These are phyloP conservation scores for Prunella fulvescens DNA, from an alignment of 2,113 vertebrate genomes.

Conservation along the genomic window DNA sequence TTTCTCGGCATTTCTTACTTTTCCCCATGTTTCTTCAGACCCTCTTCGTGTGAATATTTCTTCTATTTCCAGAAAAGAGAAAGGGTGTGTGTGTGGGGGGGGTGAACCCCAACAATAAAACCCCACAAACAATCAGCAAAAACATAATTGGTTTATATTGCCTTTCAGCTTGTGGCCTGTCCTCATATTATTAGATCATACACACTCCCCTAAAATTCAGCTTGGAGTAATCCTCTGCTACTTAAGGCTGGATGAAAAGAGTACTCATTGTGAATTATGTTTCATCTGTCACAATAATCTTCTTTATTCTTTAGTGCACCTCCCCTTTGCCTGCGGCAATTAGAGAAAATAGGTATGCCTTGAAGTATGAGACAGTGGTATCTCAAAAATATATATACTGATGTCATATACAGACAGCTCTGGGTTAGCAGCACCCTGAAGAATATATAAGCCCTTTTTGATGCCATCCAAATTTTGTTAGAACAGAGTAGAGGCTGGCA, in stretches of 20 bases:
- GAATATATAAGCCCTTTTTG: conserved; percentile 44
- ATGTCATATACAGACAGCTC: conserved; percentile 43
- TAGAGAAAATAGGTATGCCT: conserved; percentile 77
- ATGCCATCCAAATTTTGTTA: conserved; percentile 29
- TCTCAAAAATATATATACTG: conserved; percentile 66
- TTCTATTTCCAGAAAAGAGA: conserved; percentile 52
- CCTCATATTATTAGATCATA: conserved; percentile 61
- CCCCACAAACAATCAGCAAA: conserved; percentile 46
- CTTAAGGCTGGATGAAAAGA: conserved; percentile 74
- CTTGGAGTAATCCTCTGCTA: conserved; percentile 73
- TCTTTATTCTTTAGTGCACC: conserved; percentile 76
- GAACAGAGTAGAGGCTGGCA: neutral
- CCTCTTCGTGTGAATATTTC: conserved; percentile 51
- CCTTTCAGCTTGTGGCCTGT: conserved; percentile 59
- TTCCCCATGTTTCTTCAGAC: conserved; percentile 51
- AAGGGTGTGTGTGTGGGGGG: fast-evolving
- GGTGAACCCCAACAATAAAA: neutral
- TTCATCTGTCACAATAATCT: conserved; percentile 81
- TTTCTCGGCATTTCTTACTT: conserved; percentile 50
- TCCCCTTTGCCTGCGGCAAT: conserved; percentile 77
- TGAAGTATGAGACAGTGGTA: conserved; percentile 65
- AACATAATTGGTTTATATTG: conserved; percentile 40
- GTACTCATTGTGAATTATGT: conserved; percentile 79
- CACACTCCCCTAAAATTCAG: conserved; percentile 70
- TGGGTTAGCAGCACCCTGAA: conserved; percentile 43